phyloP scores from a whole-genome alignment of 2,113 vertebrate genomes.

The Bubo blakistoni region DNA sequence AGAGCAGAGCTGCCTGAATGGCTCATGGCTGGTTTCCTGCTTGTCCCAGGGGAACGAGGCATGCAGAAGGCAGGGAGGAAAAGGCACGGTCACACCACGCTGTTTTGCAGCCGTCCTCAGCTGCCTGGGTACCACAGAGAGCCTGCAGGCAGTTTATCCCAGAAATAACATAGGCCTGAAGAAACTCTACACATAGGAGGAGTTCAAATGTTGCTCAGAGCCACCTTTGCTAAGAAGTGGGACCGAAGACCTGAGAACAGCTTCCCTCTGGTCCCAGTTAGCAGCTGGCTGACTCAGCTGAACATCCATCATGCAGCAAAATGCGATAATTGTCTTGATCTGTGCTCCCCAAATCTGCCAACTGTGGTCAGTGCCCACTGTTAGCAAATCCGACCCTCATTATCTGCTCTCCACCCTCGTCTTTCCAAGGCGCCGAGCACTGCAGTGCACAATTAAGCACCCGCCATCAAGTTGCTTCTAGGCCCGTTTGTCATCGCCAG shows the following conservation, averaged over 20 bases:
- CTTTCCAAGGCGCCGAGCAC: neutral
- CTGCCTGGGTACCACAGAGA: neutral
- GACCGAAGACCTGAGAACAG: neutral
- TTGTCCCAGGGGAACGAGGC: neutral
- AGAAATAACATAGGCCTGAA: neutral
- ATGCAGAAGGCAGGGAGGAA: neutral
- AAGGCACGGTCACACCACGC: neutral
- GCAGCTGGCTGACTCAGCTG: neutral
- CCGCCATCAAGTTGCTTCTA: neutral
- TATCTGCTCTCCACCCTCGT: neutral
- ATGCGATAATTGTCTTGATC: neutral
- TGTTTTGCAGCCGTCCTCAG: neutral
- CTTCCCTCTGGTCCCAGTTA: neutral
- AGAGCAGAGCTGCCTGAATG: neutral
- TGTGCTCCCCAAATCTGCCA: conserved; percentile 6
- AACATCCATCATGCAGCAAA: neutral
- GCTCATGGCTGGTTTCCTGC: neutral
- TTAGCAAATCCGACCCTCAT: neutral
- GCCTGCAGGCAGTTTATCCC: neutral
- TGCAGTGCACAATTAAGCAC: neutral
- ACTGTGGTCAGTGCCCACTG: neutral
- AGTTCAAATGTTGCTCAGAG: neutral
- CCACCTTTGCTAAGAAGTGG: neutral
- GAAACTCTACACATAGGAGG: neutral
- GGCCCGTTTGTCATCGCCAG: neutral